Conservation (phyloP, 2,888 invertebrate genomes). For the Tipula vernalis region DNA sequence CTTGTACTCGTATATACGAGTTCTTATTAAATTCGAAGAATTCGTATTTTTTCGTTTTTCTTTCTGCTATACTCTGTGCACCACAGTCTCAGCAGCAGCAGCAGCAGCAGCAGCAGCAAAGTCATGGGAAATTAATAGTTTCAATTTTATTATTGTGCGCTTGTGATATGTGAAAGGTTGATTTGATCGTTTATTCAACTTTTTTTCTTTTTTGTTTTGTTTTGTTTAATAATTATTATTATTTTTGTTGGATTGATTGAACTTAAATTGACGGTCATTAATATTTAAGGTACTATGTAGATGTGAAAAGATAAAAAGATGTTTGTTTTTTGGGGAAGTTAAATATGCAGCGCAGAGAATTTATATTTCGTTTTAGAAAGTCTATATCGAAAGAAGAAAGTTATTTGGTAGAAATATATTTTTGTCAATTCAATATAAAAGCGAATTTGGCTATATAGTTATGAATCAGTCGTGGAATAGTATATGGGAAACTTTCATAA, state of each 20-base stretch:
- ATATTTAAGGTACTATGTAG: neutral
- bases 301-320: neutral
- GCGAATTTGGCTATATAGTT: neutral
- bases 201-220: neutral
- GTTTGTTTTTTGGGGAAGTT: neutral
- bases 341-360: neutral
- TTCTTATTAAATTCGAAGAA: neutral
- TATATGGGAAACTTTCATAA: neutral
- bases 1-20: neutral
- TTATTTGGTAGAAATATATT: neutral
- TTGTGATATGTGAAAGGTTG: slow-evolving; percentile 4
- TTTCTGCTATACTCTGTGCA: neutral
- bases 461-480: neutral
- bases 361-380: neutral
- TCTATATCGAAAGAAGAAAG: neutral
- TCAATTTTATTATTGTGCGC: neutral
- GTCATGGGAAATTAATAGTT: slow-evolving; percentile 4
- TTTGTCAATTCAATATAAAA: neutral
- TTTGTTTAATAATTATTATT: neutral
- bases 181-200: slow-evolving; percentile 4
- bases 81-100: neutral
- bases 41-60: neutral
- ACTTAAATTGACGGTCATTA: neutral
- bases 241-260: neutral
- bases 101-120: neutral